phyloP scores from a whole-genome alignment of 2,113 vertebrate genomes.

The Phoxinus phoxinus region DNA sequence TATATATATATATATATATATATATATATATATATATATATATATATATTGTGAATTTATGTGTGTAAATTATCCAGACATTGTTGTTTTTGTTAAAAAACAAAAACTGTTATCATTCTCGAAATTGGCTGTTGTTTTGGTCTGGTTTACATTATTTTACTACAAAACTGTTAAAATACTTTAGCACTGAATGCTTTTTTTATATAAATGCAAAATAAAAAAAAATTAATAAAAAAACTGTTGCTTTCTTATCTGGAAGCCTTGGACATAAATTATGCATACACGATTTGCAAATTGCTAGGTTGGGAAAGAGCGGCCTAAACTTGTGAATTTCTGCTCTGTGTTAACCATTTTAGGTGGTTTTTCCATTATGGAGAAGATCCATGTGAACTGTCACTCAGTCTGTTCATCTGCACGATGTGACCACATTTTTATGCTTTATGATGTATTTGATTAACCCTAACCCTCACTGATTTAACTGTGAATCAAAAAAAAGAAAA shows the following conservation, averaged over 20 bases:
- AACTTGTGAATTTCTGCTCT: not conserved
- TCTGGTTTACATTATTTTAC: not conserved
- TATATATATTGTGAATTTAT: too few species aligned
- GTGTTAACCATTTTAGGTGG: not conserved
- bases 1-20: too few species aligned
- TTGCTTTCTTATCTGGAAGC: not conserved
- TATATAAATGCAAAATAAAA: not conserved
- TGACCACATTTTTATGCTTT: not conserved
- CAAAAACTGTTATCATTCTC: not conserved
- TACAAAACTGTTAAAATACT: not conserved
- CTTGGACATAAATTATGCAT: constrained; percentile 31
- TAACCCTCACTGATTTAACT: not conserved
- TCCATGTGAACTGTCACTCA: not conserved
- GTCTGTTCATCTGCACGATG: not conserved
- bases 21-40: too few species aligned
- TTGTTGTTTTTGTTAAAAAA: not conserved
- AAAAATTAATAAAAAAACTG: not conserved
- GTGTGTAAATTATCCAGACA: not conserved
- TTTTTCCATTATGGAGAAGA: constrained; percentile 21
- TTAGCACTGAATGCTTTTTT: not conserved
- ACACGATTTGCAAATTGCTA: constrained; percentile 27
- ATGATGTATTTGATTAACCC: not conserved
- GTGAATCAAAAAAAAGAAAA: not conserved
- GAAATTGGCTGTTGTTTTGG: not conserved
- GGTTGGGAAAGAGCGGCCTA: not conserved